Conservation (phyloP, 2,113 vertebrate species). For the Muntiacus reevesi region DNA sequence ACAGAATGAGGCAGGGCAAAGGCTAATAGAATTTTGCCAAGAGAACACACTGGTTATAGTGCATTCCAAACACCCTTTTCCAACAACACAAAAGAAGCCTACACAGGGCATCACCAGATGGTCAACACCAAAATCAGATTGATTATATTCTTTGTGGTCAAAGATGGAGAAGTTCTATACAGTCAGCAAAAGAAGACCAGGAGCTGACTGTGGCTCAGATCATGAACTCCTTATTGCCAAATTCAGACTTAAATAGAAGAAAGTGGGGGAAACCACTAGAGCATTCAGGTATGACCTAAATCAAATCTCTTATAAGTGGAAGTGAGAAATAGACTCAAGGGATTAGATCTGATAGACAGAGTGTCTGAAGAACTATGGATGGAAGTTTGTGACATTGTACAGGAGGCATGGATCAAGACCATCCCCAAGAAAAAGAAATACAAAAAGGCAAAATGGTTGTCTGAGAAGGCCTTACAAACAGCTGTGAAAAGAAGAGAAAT, state of each 20-base stretch:
- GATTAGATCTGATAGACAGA: background rate
- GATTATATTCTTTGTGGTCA: background rate
- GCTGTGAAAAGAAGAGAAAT: background rate
- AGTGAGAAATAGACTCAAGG: background rate
- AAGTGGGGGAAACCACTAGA: background rate
- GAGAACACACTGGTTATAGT: background rate
- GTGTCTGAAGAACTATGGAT: background rate
- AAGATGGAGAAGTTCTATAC: background rate
- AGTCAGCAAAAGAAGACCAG: background rate
- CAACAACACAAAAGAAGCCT: background rate
- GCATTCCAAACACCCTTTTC: background rate
- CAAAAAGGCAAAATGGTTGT: background rate
- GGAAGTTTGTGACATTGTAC: background rate
- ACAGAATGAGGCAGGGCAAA: background rate
- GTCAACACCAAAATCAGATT: background rate
- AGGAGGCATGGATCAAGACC: background rate
- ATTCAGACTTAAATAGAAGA: background rate
- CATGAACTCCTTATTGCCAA: background rate
- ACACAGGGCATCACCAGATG: background rate
- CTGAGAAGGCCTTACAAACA: background rate
- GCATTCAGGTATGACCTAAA: background rate
- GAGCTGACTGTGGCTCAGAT: background rate
- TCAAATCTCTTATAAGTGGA: background rate
- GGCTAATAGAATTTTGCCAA: background rate
- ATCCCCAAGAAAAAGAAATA: background rate